Conservation (phyloP, 1,140 invertebrate species). For the Pseudomyrmex sp. region DNA sequence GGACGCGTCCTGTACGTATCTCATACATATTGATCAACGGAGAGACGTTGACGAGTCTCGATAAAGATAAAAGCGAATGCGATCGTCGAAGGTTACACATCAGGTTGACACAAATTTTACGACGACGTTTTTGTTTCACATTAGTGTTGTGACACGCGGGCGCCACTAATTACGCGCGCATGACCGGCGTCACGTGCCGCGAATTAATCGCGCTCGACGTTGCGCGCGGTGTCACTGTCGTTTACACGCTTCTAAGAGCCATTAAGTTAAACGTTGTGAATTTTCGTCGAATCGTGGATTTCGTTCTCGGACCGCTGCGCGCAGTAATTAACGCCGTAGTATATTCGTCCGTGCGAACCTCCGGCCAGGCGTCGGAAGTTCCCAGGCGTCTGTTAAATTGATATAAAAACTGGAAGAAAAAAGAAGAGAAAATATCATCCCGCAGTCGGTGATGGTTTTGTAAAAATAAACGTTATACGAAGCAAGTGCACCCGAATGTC, state of each 20-base stretch:
- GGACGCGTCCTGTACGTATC: constrained; percentile 23
- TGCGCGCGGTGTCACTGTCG: constrained; percentile 31
- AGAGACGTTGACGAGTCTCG: constrained; percentile 19
- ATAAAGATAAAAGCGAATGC: constrained; percentile 12
- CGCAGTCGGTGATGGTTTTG: not conserved
- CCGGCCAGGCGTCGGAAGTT: not conserved
- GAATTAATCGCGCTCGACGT: constrained; percentile 21
- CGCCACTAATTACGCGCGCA: constrained; percentile 33
- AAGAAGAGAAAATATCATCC: not conserved
- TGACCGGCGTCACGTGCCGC: constrained; percentile 36
- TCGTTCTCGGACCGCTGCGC: constrained; percentile 8
- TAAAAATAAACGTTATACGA: not conserved
- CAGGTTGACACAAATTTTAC: constrained; percentile 48
- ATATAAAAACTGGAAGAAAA: not conserved
- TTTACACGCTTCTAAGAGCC: constrained; percentile 49
- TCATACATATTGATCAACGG: constrained; percentile 53
- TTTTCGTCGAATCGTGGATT: constrained; percentile 35
- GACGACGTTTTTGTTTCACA: not conserved
- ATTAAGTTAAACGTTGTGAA: constrained; percentile 19
- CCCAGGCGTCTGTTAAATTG: not conserved
- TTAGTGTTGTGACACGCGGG: not conserved
- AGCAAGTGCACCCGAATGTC: not conserved
- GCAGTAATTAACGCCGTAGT: constrained; percentile 30
- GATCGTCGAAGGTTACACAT: constrained; percentile 43
- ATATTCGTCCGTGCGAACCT: not conserved